Evolutionary conservation across 2,113 vertebrate species (phyloP), one percentile per base, ranked within the genome.

Genomic region (Rhynchopsitta pachyrhyncha): DNA sequence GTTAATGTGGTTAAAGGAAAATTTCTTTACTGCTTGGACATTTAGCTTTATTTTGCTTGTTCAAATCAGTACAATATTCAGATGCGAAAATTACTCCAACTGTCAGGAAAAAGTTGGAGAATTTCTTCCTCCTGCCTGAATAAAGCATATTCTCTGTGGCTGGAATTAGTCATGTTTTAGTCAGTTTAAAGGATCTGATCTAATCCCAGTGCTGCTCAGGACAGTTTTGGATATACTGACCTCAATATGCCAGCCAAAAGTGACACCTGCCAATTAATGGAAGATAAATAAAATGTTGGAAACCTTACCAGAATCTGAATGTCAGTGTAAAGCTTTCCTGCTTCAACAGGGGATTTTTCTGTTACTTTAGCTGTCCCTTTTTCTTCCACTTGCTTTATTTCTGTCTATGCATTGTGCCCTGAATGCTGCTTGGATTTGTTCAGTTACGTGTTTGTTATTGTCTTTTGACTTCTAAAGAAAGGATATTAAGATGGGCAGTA

Each of bases 401-500:
- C 28, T 80, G 13, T 59, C 53, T 63, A 11, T 86, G 66, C 23
- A 46, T 57, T 81, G 6, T 76, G 28, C 10, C 15, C 49, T 82
- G 66, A 90, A 83, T 69, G 18, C 10, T 47, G 6, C 64, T 78
- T 57, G 24, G 42, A 78, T 27, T 78, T 71, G 11, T 47, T 91
- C 68, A 90, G 68, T 35, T 78, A 2, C 53, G 41, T 59, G 39
- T 93, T 90, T 75, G 5, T 63, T 86, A 57, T 42, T 90, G 86
- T 75, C 60, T 92, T 90, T 88, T 74, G 80, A 88, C 29, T 86
- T 90, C 52, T 73, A 66, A 94, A 88, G 50, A 83, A 88, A 86
- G 19, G 6, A 46, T 71, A 81, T 84, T 90, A 81, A 88, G 47
- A 89, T 76, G 69, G 83, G 27, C 39, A 79, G 52, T 79, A 84